A percentile compares a stretch with the other conserved stretches of the same genome.
These are phyloP conservation scores for Unio pictorum DNA, from an alignment of 2,888 invertebrate genomes.

Conservation along the genomic window DNA sequence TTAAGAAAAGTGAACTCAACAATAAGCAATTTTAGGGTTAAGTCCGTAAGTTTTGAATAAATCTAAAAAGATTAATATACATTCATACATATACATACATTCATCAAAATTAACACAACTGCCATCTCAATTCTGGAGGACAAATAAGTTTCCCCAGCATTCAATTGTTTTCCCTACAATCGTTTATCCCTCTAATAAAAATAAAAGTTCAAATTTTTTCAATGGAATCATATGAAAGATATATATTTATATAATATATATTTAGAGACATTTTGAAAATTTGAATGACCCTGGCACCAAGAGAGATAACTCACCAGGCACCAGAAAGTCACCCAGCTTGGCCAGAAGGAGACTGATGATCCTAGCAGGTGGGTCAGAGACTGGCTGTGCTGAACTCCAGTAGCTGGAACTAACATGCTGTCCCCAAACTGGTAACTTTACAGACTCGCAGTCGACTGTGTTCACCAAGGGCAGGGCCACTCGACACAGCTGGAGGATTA, in stretches of 20 bases:
- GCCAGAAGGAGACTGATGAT: constrained; percentile 69
- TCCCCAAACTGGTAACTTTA: constrained; percentile 68
- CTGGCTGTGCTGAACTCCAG: constrained; percentile 53
- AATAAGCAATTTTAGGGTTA: too few species aligned
- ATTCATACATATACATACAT: too few species aligned
- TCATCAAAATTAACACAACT: too few species aligned
- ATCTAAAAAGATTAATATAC: too few species aligned
- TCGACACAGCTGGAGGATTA: constrained; percentile 70
- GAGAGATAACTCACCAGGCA: constrained; percentile 62
- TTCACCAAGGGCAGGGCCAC: constrained; percentile 70
- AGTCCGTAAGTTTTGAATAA: too few species aligned
- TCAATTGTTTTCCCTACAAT: too few species aligned
- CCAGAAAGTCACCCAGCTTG: constrained; percentile 70
- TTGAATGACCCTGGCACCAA: background rate
- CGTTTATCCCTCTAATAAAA: background rate
- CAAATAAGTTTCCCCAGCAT: too few species aligned
- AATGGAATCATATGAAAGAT: background rate
- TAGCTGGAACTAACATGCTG: constrained; percentile 50
- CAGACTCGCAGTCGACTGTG: constrained; percentile 65
- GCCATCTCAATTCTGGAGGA: too few species aligned
- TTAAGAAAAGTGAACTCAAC: too few species aligned
- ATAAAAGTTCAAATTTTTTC: background rate
- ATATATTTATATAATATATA: background rate
- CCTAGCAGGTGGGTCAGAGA: constrained; percentile 66
- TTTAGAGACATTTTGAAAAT: background rate